Base-by-base conservation (phyloP, 2,888 invertebrate species). In the Thysanoteuthis rhombus region DNA sequence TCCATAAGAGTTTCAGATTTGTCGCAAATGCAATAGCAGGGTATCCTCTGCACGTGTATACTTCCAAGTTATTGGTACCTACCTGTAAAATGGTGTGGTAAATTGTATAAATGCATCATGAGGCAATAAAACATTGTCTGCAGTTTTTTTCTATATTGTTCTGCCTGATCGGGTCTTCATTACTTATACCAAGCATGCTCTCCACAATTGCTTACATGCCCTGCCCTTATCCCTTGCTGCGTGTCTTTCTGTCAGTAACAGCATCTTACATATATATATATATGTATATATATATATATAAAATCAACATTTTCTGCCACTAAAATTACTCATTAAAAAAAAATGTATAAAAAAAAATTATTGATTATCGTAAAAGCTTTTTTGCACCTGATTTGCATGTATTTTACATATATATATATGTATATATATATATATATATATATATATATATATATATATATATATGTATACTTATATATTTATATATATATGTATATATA, bases 101-200 rank as follows among this genome's bases (percentile, higher is more conserved):
- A 75, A 75, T 75, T 75, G 75, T 75, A 75, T 75, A 75, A 75
- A 75, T 75, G 75, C 75, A 75, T 75, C 75, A 75, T 75, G 75
- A n/a, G 75, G 75, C 75, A 75, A 75, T 75, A 75, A 75, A 75
- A 75, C n/a, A 75, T 75, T 75, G 75, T 75, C 75, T 75, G n/a
- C 75, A 75, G 75, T 75, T n/a, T 75, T 47, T 75, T 75, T 75
- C 75, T 75, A 75, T 75, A 75, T 75, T 75, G 75, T 75, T 75
- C 75, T 75, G 75, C 75, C 75, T 75, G 75, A 75, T 36, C n/a
- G 75, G 75, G 75, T 75, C 75, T 75, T 75, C 75, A 75, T 75
- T 75, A n/a, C 75, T 25, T 75, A n/a, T 75, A 16, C 75, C 75
- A 75, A 75, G 75, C 75, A 75, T 75, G 75, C 75, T 75, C 75